These are phyloP conservation scores for Pseudopipra pipra DNA, from an alignment of 2,113 vertebrate species.

Conservation along the genomic window DNA sequence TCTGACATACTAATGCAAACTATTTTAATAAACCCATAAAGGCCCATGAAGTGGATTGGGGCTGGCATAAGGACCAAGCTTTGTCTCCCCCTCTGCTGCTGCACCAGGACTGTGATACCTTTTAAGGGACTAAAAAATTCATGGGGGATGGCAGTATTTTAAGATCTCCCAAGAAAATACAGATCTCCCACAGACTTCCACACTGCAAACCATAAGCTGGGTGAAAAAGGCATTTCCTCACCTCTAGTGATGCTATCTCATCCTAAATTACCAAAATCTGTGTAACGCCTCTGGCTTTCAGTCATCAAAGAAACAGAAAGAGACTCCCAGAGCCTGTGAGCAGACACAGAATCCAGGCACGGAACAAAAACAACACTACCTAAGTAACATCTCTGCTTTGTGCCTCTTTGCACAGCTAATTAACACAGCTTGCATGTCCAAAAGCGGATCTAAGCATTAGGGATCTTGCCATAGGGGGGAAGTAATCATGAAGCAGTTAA, in stretches of 20 bases:
- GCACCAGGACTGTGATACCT: background rate
- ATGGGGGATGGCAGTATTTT: background rate
- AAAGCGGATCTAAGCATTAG: background rate
- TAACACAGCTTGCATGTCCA: background rate
- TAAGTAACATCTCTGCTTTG: background rate
- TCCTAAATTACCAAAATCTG: background rate
- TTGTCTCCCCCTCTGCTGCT: background rate
- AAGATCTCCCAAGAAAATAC: background rate
- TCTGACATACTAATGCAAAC: background rate
- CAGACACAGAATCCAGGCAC: background rate
- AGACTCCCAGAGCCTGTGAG: background rate
- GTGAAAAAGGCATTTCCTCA: background rate
- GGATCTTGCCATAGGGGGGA: background rate
- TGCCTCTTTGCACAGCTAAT: background rate
- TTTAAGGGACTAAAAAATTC: background rate
- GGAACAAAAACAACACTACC: background rate
- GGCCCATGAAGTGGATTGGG: background rate
- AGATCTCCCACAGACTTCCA: background rate
- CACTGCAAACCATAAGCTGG: background rate
- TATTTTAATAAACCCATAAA: background rate
- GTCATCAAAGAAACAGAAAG: background rate
- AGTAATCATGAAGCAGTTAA: constrained; percentile 34
- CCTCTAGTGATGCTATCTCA: background rate
- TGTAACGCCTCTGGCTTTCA: background rate
- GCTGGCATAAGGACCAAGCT: background rate